Percentiles rank a stretch among this genome's conserved stretches.
Conservation (phyloP, 2,888 invertebrate genomes). For the Didymodactylos carnosus region DNA sequence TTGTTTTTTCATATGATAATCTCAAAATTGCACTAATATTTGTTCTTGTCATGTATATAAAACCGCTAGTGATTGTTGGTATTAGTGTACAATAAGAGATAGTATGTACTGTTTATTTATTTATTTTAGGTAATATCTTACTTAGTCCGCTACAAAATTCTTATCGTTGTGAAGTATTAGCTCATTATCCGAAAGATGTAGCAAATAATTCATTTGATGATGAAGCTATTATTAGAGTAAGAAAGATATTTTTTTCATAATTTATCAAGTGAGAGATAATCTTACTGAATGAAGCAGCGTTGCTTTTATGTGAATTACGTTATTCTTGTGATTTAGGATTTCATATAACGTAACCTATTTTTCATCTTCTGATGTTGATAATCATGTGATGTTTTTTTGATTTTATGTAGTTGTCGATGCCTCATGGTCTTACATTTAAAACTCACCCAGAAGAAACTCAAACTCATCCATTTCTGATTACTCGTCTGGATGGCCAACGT, state of each 20-base stretch:
- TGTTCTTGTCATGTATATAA: too few species aligned
- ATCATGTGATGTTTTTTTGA: neutral
- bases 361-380: neutral
- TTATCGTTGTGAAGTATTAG: slow-evolving; percentile 76
- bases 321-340: neutral
- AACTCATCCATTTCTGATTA: slow-evolving; percentile 90
- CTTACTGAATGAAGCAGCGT: neutral
- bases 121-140: slow-evolving; percentile 36
- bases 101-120: neutral
- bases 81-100: too few species aligned
- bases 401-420: slow-evolving; percentile 61
- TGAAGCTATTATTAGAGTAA: slow-evolving; percentile 58
- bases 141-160: slow-evolving; percentile 71
- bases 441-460: slow-evolving; percentile 47
- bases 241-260: neutral
- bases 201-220: slow-evolving; percentile 65
- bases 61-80: too few species aligned
- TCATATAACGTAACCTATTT: neutral
- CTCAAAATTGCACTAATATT: too few species aligned
- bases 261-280: neutral
- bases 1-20: too few species aligned
- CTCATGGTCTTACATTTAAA: slow-evolving; percentile 78
- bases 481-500: slow-evolving; percentile 80
- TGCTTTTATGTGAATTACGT: neutral
- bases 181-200: slow-evolving; percentile 78